Percentiles rank a stretch among this genome's conserved stretches.
Evolutionary conservation across 2,888 invertebrate genomes (phyloP).

Genomic region (Alcis repandata): DNA sequence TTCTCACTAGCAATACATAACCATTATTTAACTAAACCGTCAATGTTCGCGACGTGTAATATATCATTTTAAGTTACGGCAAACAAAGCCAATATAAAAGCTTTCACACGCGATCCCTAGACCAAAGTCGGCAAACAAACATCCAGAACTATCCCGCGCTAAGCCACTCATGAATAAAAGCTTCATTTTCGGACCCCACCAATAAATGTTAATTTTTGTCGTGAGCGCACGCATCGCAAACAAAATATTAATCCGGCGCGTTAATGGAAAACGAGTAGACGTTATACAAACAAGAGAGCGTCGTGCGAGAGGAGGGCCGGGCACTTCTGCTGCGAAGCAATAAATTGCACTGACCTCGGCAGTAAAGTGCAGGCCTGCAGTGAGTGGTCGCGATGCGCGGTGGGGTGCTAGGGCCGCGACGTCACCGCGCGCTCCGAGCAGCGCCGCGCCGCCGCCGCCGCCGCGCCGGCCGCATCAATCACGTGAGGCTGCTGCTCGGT

Average conservation of each 20-base stretch:
- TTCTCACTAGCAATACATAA: constrained; percentile 69
- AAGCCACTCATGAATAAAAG: constrained; percentile 86
- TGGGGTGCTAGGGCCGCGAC: constrained; percentile 27
- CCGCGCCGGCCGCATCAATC: constrained; percentile 20
- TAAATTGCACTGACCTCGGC: constrained; percentile 80
- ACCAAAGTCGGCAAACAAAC: constrained; percentile 80
- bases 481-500: constrained; percentile 1
- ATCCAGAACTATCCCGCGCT: constrained; percentile 80
- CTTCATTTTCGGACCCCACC: constrained; percentile 81
- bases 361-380: constrained; percentile 60
- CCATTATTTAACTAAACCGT: constrained; percentile 77
- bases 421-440: neutral
- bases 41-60: constrained; percentile 82
- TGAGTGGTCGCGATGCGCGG: constrained; percentile 29
- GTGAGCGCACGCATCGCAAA: constrained; percentile 82
- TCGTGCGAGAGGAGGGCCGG: constrained; percentile 56
- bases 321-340: constrained; percentile 63
- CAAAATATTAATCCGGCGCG: constrained; percentile 85
- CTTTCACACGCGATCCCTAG: constrained; percentile 84
- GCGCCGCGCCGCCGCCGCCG: too few species aligned
- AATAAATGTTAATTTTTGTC: constrained; percentile 86
- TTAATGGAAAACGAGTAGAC: constrained; percentile 85
- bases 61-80: constrained; percentile 84
- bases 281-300: constrained; percentile 80
- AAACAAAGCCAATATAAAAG: constrained; percentile 82